These are phyloP conservation scores for Sinocyclocheilus anophthalmus DNA, from an alignment of 2,113 vertebrate species.

Conservation along the genomic window DNA sequence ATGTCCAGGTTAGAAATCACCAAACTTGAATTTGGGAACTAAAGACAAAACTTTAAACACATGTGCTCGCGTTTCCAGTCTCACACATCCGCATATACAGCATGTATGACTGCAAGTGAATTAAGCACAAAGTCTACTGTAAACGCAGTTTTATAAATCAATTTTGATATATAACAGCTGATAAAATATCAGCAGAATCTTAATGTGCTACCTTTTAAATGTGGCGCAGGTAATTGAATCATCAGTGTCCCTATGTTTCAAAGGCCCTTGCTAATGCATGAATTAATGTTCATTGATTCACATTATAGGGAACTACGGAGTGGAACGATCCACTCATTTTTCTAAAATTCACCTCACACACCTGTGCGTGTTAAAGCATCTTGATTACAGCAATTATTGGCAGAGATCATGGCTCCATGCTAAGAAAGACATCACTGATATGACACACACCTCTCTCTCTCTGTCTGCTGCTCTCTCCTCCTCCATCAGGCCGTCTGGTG, in stretches of 20 bases:
- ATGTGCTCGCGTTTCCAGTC: background rate
- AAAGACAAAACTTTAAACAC: background rate
- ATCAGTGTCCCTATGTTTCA: background rate
- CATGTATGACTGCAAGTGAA: background rate
- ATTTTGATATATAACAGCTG: background rate
- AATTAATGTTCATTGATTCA: background rate
- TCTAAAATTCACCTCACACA: background rate
- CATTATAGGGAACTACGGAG: background rate
- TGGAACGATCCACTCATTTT: background rate
- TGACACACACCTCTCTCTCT: conserved; percentile 4
- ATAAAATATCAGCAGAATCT: background rate
- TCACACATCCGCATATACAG: background rate
- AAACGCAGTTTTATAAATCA: background rate
- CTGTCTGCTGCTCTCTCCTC: background rate
- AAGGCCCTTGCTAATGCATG: background rate
- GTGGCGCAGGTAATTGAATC: background rate
- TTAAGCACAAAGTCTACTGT: background rate
- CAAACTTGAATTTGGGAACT: background rate
- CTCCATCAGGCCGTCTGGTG: background rate
- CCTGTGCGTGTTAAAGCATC: background rate
- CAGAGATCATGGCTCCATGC: conserved; percentile 8
- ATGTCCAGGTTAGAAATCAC: background rate
- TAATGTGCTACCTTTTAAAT: background rate
- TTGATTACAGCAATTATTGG: conserved; percentile 29
- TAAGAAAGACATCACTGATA: conserved; percentile 8